phyloP scores from a whole-genome alignment of 1,140 invertebrate genomes.

The Copidosoma floridanum region DNA sequence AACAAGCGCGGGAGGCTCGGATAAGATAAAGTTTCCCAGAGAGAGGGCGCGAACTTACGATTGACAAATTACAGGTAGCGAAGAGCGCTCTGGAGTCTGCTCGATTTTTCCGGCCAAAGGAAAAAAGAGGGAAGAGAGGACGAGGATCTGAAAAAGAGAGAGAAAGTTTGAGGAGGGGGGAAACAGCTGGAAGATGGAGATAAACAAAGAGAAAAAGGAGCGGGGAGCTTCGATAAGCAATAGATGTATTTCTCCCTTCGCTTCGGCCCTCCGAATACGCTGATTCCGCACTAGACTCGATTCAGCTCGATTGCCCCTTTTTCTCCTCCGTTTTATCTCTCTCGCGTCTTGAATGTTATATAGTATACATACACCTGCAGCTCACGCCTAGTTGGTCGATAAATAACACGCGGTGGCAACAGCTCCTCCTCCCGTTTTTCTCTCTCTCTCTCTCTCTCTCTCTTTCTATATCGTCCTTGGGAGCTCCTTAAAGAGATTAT shows the following conservation, averaged over 20 bases:
- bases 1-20: neutral
- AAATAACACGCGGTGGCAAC: conserved; percentile 36
- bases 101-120: conserved; percentile 6
- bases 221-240: conserved; percentile 43
- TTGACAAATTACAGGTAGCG: conserved; percentile 6
- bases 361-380: too few species aligned
- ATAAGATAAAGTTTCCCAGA: neutral
- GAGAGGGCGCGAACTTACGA: neutral
- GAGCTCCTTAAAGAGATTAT: conserved; percentile 41
- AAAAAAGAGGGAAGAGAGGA: too few species aligned
- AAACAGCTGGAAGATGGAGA: conserved; percentile 3
- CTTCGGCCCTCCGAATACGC: conserved; percentile 38
- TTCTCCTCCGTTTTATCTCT: conserved; percentile 15
- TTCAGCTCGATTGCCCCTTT: conserved; percentile 34
- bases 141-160: neutral
- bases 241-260: conserved; percentile 39
- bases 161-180: neutral
- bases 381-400: conserved; percentile 23
- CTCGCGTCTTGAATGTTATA: neutral
- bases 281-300: conserved; percentile 43
- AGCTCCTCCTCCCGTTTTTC: conserved; percentile 24
- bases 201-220: conserved; percentile 10
- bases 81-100: neutral
- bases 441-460: too few species aligned
- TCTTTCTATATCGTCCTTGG: too few species aligned